phyloP scores from a whole-genome alignment of 2,797 vertebrate species.

The Enteromius trimaculatus region DNA sequence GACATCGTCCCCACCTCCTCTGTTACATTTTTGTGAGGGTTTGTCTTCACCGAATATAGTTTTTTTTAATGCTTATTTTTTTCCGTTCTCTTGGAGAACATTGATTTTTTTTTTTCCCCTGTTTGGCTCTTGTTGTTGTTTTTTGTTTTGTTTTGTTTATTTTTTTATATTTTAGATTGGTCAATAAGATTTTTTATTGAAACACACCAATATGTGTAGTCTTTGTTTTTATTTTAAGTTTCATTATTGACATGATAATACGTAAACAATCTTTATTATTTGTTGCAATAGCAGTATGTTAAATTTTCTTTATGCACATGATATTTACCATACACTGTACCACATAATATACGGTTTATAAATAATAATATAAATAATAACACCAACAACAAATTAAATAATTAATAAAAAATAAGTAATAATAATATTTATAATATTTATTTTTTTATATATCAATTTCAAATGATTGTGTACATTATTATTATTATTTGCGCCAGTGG shows the following conservation, averaged over 20 bases:
- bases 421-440: background rate
- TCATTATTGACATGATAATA: constrained; percentile 1
- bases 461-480: background rate
- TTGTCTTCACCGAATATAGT: constrained; percentile 18
- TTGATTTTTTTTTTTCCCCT: too few relatives aligned
- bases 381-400: background rate
- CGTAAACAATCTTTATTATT: background rate
- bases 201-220: background rate
- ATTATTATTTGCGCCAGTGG: background rate
- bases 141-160: background rate
- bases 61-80: background rate
- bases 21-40: constrained; percentile 30
- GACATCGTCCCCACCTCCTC: constrained; percentile 8
- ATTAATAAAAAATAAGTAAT: background rate
- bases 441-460: background rate
- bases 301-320: background rate
- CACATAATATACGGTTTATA: background rate
- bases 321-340: background rate
- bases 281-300: background rate
- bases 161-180: background rate
- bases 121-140: background rate
- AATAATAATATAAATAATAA: background rate
- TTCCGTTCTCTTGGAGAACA: background rate
- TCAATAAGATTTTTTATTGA: background rate
- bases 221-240: background rate